These are phyloP conservation scores for Marasmarcha lunaedactyla DNA, from an alignment of 2,888 invertebrate genomes.

Conservation along the genomic window DNA sequence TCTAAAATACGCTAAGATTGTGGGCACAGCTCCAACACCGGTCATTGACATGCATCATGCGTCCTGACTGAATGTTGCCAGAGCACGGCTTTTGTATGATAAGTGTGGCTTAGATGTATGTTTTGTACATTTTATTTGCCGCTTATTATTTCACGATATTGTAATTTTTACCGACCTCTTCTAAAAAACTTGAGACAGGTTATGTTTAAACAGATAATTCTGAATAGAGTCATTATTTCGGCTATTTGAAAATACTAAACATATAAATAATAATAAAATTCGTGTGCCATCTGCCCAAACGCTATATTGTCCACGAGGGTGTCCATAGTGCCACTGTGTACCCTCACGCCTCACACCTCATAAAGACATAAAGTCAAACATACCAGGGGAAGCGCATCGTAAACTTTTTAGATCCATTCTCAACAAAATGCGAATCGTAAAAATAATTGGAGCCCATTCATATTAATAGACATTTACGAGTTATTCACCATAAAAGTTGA, in stretches of 20 bases:
- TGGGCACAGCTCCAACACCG: neutral
- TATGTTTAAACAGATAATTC: too few relatives aligned
- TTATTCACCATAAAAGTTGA: conserved; percentile 60
- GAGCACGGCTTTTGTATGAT: neutral
- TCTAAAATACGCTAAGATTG: neutral
- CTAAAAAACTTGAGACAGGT: conserved; percentile 5
- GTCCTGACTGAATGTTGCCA: neutral
- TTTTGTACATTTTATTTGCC: too few relatives aligned
- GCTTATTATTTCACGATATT: neutral
- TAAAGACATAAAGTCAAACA: conserved; percentile 40
- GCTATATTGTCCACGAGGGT: conserved; percentile 36
- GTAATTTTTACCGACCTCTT: neutral
- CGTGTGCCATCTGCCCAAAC: conserved; percentile 44
- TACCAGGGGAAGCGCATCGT: conserved; percentile 53
- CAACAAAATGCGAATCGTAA: conserved; percentile 67
- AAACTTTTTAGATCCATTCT: conserved; percentile 63
- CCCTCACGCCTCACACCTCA: neutral
- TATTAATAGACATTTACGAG: conserved; percentile 71
- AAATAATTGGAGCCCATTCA: conserved; percentile 71
- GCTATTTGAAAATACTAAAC: too few relatives aligned
- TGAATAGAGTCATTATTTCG: too few relatives aligned
- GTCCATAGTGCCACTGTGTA: conserved; percentile 17
- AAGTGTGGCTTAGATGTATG: too few relatives aligned
- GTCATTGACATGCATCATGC: conserved; percentile 1
- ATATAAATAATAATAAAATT: too few relatives aligned